Percentiles rank a stretch among this genome's conserved stretches.
phyloP scores from a whole-genome alignment of 2,797 vertebrate species.

The Sebastes variabilis region DNA sequence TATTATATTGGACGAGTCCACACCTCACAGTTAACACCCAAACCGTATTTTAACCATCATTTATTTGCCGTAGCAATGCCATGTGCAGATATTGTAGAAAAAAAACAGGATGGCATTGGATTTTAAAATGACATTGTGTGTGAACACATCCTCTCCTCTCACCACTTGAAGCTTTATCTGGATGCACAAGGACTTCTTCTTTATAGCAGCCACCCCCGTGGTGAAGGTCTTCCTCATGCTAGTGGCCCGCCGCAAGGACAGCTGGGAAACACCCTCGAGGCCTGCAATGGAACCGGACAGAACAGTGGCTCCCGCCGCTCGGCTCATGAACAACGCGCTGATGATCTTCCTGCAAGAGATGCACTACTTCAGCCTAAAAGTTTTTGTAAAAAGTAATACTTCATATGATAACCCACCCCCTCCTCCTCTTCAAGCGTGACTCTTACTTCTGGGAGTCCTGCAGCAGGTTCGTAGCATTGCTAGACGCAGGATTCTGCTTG shows the following conservation, averaged over 20 bases:
- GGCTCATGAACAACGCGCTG: conserved; percentile 90
- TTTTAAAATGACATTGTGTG: neutral
- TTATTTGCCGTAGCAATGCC: neutral
- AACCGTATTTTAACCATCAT: neutral
- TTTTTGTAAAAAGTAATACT: neutral
- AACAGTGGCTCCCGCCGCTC: conserved; percentile 84
- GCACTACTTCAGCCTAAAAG: neutral
- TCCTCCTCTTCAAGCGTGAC: neutral
- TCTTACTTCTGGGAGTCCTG: conserved; percentile 97
- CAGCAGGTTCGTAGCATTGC: conserved; percentile 86
- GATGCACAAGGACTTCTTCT: conserved; percentile 95
- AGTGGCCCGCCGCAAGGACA: conserved; percentile 90
- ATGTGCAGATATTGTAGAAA: neutral
- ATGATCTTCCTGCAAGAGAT: conserved; percentile 89
- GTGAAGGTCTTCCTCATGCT: conserved; percentile 98
- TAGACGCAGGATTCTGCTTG: conserved; percentile 91
- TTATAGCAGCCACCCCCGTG: conserved; percentile 91
- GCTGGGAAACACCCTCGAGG: conserved; percentile 92
- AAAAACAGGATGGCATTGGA: neutral
- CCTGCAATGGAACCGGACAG: conserved; percentile 94
- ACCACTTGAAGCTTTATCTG: conserved; percentile 99
- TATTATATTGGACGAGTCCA: neutral
- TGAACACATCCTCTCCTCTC: conserved; percentile 50
- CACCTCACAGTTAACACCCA: neutral
- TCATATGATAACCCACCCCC: neutral